phyloP scores from a whole-genome alignment of 1,140 invertebrate species.

The Drosophila repleta region DNA sequence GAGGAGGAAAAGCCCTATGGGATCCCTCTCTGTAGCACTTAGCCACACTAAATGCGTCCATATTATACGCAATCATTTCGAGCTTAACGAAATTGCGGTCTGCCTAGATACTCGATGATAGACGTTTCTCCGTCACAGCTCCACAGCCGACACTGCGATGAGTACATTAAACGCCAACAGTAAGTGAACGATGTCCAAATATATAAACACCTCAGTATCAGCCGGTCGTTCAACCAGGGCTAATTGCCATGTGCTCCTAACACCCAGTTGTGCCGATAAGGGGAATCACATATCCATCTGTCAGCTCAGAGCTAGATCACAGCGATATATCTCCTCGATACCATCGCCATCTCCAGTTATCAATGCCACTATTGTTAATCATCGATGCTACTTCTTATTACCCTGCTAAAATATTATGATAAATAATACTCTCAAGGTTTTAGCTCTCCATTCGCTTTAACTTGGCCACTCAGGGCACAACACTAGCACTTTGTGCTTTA shows the following conservation, averaged over 20 bases:
- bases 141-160: neutral
- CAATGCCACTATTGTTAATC: too few relatives aligned
- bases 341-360: too few relatives aligned
- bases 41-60: conserved; percentile 60
- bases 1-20: neutral
- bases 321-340: too few relatives aligned
- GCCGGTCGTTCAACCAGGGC: too few relatives aligned
- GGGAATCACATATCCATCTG: too few relatives aligned
- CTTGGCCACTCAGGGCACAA: neutral
- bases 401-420: too few relatives aligned
- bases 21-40: neutral
- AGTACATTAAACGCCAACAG: neutral
- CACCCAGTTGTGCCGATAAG: too few relatives aligned
- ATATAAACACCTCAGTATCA: neutral
- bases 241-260: too few relatives aligned
- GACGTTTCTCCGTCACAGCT: neutral
- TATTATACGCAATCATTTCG: conserved; percentile 75
- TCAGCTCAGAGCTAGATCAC: too few relatives aligned
- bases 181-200: neutral
- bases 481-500: neutral
- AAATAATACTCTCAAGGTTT: too few relatives aligned
- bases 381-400: too few relatives aligned
- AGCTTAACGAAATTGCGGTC: conserved; percentile 65
- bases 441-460: neutral
- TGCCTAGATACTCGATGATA: conserved; percentile 27